Percentiles rank a stretch among this genome's conserved stretches.
Evolutionary conservation across 2,888 invertebrate genomes (phyloP).

Genomic region (Xanthorhoe spadicearia): DNA sequence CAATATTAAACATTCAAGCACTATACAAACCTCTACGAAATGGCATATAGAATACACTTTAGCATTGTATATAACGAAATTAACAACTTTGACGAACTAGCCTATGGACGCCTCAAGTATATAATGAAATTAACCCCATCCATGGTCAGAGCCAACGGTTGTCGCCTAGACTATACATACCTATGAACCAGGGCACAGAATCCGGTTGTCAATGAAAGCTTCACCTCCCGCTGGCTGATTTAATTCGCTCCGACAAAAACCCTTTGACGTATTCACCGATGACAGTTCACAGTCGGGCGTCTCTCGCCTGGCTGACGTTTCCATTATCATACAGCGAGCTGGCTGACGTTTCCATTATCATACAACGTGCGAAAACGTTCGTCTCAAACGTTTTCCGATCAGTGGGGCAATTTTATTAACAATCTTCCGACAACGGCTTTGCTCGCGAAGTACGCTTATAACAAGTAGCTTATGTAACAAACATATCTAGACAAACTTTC

Average conservation of each 20-base stretch:
- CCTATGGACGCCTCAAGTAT: no score
- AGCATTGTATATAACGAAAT: no score
- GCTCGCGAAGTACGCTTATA: no score
- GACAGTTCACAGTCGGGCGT: slow-evolving; percentile 78
- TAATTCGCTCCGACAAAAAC: slow-evolving; percentile 80
- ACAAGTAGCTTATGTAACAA: no score
- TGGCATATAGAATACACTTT: no score
- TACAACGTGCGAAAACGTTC: slow-evolving; percentile 41
- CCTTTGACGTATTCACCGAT: slow-evolving; percentile 78
- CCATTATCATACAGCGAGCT: slow-evolving; percentile 51
- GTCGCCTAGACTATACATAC: not conserved
- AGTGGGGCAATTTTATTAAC: no score
- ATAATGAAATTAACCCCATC: slow-evolving; percentile 1
- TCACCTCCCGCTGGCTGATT: slow-evolving; percentile 78
- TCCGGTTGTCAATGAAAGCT: slow-evolving; percentile 66
- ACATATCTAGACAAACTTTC: no score
- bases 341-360: slow-evolving; percentile 65
- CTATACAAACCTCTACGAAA: no score
- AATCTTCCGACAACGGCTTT: no score
- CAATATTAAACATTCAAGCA: no score
- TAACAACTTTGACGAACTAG: no score
- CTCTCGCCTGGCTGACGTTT: slow-evolving; percentile 71
- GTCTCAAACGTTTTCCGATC: slow-evolving; percentile 27
- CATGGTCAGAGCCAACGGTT: not conserved
- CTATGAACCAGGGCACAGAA: slow-evolving; percentile 36